Conservation (phyloP, 2,797 vertebrate genomes). For the Adelosebastes latens region DNA sequence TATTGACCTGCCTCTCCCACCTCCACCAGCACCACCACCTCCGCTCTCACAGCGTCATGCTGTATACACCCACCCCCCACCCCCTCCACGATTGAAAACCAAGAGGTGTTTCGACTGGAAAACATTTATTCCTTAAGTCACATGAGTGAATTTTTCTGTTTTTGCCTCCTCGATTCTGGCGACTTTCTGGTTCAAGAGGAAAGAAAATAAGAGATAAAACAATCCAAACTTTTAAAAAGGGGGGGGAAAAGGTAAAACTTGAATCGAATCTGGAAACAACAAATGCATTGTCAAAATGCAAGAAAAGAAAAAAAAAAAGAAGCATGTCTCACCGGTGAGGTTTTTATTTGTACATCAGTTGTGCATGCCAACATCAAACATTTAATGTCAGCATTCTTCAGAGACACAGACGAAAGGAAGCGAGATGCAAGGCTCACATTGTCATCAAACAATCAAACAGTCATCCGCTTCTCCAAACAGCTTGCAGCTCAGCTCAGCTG, state of each 20-base stretch:
- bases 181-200: conserved; percentile 43
- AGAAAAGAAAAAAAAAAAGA: conserved; percentile 40
- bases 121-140: conserved; percentile 65
- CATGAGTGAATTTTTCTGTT: conserved; percentile 42
- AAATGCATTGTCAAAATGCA: conserved; percentile 75
- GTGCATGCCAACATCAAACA: conserved; percentile 81
- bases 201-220: conserved; percentile 49
- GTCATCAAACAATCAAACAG: conserved; percentile 84
- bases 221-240: conserved; percentile 60
- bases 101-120: conserved; percentile 54
- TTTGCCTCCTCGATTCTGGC: conserved; percentile 19
- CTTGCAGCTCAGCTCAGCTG: conserved; percentile 80
- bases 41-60: conserved; percentile 55
- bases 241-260: conserved; percentile 63
- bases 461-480: conserved; percentile 79
- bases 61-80: conserved; percentile 12
- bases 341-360: conserved; percentile 82
- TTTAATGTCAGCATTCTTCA: conserved; percentile 82
- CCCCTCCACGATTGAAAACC: conserved; percentile 32
- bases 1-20: conserved; percentile 80
- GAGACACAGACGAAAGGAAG: conserved; percentile 80
- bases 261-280: conserved; percentile 72
- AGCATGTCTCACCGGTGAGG: conserved; percentile 71
- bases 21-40: conserved; percentile 55
- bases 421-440: conserved; percentile 78